Evolutionary conservation across 2,888 invertebrate species (phyloP).

Genomic region (Prosopocoilus inquinatus): DNA sequence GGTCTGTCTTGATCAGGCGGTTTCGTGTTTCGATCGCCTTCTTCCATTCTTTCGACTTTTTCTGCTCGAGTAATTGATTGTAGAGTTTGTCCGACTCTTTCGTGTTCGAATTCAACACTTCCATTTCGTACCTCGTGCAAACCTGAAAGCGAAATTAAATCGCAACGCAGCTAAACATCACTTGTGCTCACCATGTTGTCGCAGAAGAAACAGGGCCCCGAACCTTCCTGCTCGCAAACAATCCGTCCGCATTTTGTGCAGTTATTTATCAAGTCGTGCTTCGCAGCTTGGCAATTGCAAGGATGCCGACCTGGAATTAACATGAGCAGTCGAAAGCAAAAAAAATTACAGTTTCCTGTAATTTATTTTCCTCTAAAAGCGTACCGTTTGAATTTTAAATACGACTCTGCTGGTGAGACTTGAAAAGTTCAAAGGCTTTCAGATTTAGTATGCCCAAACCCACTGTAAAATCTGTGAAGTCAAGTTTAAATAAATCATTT

Average conservation of each 20-base stretch:
- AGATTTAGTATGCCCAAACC: too few species aligned
- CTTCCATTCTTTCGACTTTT: slow-evolving; percentile 60
- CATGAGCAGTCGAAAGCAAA: too few species aligned
- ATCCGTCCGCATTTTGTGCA: slow-evolving; percentile 92
- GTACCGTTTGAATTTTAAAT: too few species aligned
- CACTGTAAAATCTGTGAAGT: too few species aligned
- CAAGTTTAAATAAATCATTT: too few species aligned
- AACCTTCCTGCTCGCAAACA: slow-evolving; percentile 93
- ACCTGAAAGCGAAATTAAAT: slow-evolving; percentile 50
- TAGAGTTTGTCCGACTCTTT: slow-evolving; percentile 68
- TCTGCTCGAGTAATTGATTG: slow-evolving; percentile 62
- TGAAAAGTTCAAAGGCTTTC: too few species aligned
- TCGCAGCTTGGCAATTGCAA: slow-evolving; percentile 91
- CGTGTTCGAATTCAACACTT: slow-evolving; percentile 62
- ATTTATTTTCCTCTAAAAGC: too few species aligned
- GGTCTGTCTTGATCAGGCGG: slow-evolving; percentile 79
- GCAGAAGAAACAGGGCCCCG: slow-evolving; percentile 95
- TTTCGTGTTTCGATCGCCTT: slow-evolving; percentile 78
- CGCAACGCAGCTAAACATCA: not conserved
- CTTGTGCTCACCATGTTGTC: slow-evolving; percentile 67
- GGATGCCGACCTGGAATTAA: slow-evolving; percentile 67
- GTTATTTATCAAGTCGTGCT: slow-evolving; percentile 89
- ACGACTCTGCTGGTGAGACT: too few species aligned
- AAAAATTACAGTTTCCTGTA: too few species aligned
- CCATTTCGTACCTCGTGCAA: slow-evolving; percentile 70